phyloP scores from a whole-genome alignment of 2,113 vertebrate genomes.

The Pogonocichla stellata region DNA sequence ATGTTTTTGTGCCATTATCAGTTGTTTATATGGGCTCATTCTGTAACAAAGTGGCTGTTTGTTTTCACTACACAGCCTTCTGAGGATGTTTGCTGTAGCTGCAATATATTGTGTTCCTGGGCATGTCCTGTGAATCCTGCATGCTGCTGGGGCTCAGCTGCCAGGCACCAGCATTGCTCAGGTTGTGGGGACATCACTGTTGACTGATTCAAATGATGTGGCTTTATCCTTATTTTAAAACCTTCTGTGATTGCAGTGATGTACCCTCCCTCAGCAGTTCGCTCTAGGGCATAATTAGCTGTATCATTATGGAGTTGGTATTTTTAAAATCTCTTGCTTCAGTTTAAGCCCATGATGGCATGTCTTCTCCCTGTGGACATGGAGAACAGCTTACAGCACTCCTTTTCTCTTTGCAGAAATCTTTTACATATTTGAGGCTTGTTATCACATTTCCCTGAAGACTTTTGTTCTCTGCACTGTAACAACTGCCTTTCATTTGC shows the following conservation, averaged over 20 bases:
- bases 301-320: neutral
- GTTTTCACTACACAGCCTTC: neutral
- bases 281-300: neutral
- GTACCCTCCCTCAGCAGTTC: neutral
- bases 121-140: neutral
- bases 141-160: neutral
- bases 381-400: neutral
- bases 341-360: neutral
- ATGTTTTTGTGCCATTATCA: neutral
- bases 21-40: constrained; percentile 28
- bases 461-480: neutral
- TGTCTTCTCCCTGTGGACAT: neutral
- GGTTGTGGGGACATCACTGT: neutral
- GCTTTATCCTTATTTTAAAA: neutral
- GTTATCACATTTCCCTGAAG: constrained; percentile 47
- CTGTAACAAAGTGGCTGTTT: neutral
- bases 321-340: neutral
- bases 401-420: constrained; percentile 22
- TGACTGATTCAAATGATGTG: neutral
- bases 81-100: neutral
- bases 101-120: neutral
- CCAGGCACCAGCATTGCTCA: neutral
- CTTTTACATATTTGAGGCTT: constrained; percentile 41
- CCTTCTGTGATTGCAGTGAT: neutral
- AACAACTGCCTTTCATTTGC: constrained; percentile 13